Percentiles rank a stretch among this genome's conserved stretches.
Evolutionary conservation across 1,140 invertebrate genomes (phyloP).

Genomic region (Atta texana): DNA sequence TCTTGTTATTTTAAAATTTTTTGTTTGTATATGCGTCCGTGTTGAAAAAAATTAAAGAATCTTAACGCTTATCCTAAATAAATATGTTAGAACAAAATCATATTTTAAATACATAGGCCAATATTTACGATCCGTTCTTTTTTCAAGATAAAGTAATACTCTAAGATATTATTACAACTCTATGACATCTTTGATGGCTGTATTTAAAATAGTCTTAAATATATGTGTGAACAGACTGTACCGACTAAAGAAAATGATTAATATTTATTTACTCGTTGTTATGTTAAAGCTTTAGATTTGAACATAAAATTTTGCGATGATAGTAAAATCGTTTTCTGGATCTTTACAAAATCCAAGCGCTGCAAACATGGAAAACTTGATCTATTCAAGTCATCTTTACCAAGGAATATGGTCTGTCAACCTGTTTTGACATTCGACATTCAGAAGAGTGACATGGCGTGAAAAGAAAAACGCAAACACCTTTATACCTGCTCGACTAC

Average conservation of each 20-base stretch:
- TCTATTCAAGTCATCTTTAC: background rate
- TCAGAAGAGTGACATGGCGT: conserved; percentile 64
- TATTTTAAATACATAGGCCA: background rate
- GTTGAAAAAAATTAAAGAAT: background rate
- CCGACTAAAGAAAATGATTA: background rate
- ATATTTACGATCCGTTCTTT: too few species aligned
- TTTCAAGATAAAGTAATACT: too few species aligned
- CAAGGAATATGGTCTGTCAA: conserved; percentile 7
- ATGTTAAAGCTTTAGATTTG: background rate
- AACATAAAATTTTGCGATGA: background rate
- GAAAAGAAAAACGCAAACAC: conserved; percentile 66
- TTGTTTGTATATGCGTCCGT: too few species aligned
- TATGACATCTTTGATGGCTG: too few species aligned
- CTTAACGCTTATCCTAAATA: background rate
- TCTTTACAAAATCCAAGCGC: conserved; percentile 3
- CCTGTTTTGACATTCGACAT: conserved; percentile 72
- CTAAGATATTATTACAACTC: too few species aligned
- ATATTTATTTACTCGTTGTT: background rate
- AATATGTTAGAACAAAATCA: conserved; percentile 7
- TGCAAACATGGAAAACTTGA: background rate
- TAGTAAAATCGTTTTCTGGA: background rate
- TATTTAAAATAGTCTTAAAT: too few species aligned
- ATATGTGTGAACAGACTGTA: too few species aligned
- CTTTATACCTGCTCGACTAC: conserved; percentile 39
- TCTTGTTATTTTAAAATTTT: too few species aligned